These are phyloP conservation scores for Megalops atlanticus DNA, from an alignment of 2,113 vertebrate species.

Conservation along the genomic window DNA sequence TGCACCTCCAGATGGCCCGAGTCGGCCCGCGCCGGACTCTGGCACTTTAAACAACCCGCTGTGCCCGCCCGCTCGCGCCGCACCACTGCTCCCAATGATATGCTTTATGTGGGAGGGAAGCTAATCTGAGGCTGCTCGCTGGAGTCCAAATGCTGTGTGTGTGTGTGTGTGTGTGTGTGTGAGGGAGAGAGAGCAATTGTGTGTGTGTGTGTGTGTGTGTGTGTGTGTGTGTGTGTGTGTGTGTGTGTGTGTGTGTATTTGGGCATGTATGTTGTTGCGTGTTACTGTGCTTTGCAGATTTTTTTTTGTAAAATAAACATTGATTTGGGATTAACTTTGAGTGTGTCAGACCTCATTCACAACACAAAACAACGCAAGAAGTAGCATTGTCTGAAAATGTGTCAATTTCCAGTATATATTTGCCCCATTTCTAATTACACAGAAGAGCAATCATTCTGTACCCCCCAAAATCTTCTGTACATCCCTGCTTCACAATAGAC, in stretches of 20 bases:
- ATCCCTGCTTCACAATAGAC: constrained; percentile 74
- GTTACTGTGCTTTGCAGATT: too few species aligned
- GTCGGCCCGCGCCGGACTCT: constrained; percentile 46
- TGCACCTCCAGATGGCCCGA: constrained; percentile 66
- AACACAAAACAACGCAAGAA: background rate
- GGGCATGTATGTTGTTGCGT: too few species aligned
- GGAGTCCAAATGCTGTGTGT: constrained; percentile 53
- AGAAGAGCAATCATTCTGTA: constrained; percentile 66
- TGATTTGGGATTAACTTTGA: too few species aligned
- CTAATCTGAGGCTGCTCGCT: constrained; percentile 59
- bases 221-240: background rate
- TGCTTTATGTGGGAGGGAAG: constrained; percentile 49
- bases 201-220: constrained; percentile 10
- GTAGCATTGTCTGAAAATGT: too few species aligned
- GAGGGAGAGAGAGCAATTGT: too few species aligned
- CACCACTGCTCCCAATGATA: constrained; percentile 65
- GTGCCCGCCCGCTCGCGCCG: constrained; percentile 61
- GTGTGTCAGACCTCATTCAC: background rate
- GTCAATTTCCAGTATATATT: too few species aligned
- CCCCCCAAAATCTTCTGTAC: constrained; percentile 69
- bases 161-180: background rate
- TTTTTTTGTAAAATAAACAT: too few species aligned
- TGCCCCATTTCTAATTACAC: constrained; percentile 71
- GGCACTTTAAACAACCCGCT: constrained; percentile 55
- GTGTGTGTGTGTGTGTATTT: background rate